phyloP scores from a whole-genome alignment of 2,797 vertebrate species.

The Astyanax mexicanus region DNA sequence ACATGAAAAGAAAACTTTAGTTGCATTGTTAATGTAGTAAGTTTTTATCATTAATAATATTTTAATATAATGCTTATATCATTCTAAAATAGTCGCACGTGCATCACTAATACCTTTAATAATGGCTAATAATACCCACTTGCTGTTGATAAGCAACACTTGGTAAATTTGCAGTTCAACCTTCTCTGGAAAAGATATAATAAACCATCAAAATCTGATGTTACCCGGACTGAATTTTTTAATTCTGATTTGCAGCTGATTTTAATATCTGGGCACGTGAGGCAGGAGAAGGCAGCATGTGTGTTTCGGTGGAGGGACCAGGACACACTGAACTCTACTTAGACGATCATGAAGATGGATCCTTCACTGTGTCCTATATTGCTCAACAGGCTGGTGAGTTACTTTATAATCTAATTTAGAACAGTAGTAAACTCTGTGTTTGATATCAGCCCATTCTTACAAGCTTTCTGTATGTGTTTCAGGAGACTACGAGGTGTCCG shows the following conservation, averaged over 20 bases:
- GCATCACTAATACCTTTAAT: too few relatives aligned
- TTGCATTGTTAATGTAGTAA: too few relatives aligned
- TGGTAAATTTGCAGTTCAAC: too few relatives aligned
- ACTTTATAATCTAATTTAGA: neutral
- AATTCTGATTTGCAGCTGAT: constrained; percentile 52
- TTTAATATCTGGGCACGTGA: constrained; percentile 85
- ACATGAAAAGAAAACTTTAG: too few relatives aligned
- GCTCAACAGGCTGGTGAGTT: neutral
- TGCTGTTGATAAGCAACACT: neutral
- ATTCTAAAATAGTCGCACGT: too few relatives aligned
- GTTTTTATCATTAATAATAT: too few relatives aligned
- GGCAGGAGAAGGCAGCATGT: constrained; percentile 79
- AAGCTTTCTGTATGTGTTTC: neutral
- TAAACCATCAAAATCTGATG: too few relatives aligned
- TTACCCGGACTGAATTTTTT: neutral
- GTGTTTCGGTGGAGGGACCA: constrained; percentile 82
- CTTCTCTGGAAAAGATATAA: too few relatives aligned
- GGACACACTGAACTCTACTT: constrained; percentile 83
- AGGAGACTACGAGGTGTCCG: neutral
- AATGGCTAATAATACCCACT: neutral
- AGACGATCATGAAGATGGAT: constrained; percentile 60
- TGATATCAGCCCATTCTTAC: neutral
- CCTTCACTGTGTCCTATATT: neutral
- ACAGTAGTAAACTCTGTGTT: too few relatives aligned
- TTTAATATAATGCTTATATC: too few relatives aligned